Evolutionary conservation across 2,113 vertebrate species (phyloP).

Genomic region (Puffinus mauretanicus): DNA sequence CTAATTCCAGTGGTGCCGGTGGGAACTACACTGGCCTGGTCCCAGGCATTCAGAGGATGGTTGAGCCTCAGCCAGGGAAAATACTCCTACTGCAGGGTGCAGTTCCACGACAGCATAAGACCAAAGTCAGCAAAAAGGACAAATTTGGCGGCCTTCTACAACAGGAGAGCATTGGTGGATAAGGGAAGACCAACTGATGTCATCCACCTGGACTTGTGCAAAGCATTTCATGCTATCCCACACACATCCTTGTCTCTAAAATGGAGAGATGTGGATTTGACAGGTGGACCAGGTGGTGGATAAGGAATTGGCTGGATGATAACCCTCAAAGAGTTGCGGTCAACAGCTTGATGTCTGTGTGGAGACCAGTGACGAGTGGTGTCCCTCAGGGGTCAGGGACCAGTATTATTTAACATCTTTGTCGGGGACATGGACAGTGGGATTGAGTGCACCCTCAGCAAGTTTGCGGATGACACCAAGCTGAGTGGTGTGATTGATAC

Average conservation of each 20-base stretch:
- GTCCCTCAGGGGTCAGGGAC: neutral
- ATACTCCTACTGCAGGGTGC: neutral
- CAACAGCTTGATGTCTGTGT: neutral
- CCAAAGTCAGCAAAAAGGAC: neutral
- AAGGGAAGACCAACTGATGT: neutral
- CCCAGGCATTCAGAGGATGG: neutral
- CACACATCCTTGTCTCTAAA: neutral
- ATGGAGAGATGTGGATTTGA: neutral
- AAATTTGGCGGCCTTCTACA: neutral
- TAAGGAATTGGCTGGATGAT: neutral
- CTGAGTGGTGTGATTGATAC: neutral
- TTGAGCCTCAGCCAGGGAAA: neutral
- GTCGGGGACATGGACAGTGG: fast-evolving
- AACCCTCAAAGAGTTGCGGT: neutral
- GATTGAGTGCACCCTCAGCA: neutral
- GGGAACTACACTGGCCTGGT: neutral
- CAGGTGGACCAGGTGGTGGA: fast-evolving
- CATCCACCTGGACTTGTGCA: neutral
- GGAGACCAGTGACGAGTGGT: neutral
- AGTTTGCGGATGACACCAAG: neutral
- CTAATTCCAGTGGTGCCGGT: neutral
- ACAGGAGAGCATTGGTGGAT: fast-evolving
- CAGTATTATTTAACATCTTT: neutral
- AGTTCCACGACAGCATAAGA: fast-evolving
- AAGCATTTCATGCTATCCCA: neutral